Base-by-base conservation (phyloP, 64 coral and sea anemone genomes). In the Dendronephthya gigantea region DNA sequence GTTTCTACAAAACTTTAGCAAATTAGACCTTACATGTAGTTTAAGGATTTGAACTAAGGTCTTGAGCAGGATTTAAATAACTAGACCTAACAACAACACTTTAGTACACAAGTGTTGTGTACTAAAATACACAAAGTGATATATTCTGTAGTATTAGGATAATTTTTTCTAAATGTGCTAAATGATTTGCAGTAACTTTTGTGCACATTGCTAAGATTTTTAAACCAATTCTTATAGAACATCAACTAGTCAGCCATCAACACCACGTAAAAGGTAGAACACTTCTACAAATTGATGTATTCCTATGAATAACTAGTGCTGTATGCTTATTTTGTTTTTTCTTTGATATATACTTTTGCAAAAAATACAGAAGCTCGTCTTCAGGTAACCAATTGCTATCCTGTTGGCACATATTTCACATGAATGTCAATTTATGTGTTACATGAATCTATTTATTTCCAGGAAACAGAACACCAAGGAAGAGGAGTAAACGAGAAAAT, bases 391-490 rank as follows among this genome's bases (percentile, higher is more conserved):
- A 0, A 62, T 62, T 19, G 19, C 41, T 45, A 45, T 45, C 4
- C 41, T 45, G 41, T 45, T 45, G 41, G 4, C 41, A 45, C 41
- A 6, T 11, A 45, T 45, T 45, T 45, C 4, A 45, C 41, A 6
- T 45, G 11, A 11, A 6, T 45, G 41, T 11, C 11, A 45, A 45
- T 45, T 45, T 45, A 45, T 45, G 4, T 4, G 41, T 45, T 45
- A 30, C 2, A 66, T 66, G 9, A 35, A 16, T 28, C 29, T 33
- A 6, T 79, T 2, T 2, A 27, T 19, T 30, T 36, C 15, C 36
- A 79, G 72, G 72, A 79, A 79, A 39, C 36, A 34, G 72, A 35
- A 79, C 72, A 35, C 72, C 72, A 79, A 34, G 72, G 36, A 79
- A 79, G 36, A 79, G 72, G 36, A 29, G 16, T 14, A 79, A 79